Evolutionary conservation across 2,888 invertebrate species (phyloP), one percentile per base, ranked within the genome.

Genomic region (Agrotis puta): DNA sequence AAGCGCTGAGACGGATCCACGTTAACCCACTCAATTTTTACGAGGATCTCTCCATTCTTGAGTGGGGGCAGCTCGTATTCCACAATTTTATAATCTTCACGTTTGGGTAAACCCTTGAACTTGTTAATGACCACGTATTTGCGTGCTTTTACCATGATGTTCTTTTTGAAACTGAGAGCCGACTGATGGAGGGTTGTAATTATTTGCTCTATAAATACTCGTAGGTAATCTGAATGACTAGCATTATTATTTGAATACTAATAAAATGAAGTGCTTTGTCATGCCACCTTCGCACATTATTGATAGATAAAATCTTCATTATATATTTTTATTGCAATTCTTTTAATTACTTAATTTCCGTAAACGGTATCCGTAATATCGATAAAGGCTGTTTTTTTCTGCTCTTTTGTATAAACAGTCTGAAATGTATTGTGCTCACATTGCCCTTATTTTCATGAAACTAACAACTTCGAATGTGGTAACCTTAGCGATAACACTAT

Each of bases 231-330:
- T 33, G 2, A 50, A 20, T 50, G 50, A 22, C 50, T 14, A 1
- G 50, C 51, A 4, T 16, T 51, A 7, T 51, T 51, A 14, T 16
- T 16, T 14, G 0, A 14, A 51, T 7, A 33, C 27, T 27, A 0
- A 33, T 7, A 7, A 1, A 33, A 94, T 0, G 89, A 66, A 58
- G 93, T 93, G 47, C 93, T 94, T 56, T 89, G 88, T 0, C 94
- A 94, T 67, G 92, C 92, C 3, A 6, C 97, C 95, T 0, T 97
- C 91, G 97, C 94, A 67, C 97, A 92, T 0, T 97, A 97, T 33
- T 33, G 6, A 33, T 33, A 33, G 6, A 33, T 33, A 6, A 27
- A 33, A 7, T 33, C 72, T 61, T 84, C 0, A 53, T 63, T 96
- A 33, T 33, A 6, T 33, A 7, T 33, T 33, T 0, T 27, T 33